Conservation (phyloP, 1,140 invertebrate genomes). For the Helicoverpa zea region DNA sequence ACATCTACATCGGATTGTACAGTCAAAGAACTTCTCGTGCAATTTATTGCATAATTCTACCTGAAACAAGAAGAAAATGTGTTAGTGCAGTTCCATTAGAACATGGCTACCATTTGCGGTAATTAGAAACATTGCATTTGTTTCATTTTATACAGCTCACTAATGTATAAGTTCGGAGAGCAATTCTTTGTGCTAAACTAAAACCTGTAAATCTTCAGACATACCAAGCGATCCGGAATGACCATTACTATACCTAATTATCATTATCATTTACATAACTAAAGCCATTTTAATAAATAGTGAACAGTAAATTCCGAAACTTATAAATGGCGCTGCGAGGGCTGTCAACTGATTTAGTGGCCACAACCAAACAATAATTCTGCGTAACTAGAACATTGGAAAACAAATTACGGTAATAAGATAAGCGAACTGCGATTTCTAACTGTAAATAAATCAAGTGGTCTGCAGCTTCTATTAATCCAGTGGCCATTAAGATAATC, state of each 20-base stretch:
- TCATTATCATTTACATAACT: slow-evolving; percentile 17
- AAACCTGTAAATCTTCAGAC: neutral
- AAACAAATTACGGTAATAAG: slow-evolving; percentile 47
- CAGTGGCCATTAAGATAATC: slow-evolving; percentile 41
- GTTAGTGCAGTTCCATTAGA: slow-evolving; percentile 73
- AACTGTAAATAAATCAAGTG: slow-evolving; percentile 43
- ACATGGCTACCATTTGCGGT: slow-evolving; percentile 32
- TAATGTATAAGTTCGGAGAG: neutral
- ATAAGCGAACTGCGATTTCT: slow-evolving; percentile 17
- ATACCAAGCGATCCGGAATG: slow-evolving; percentile 32
- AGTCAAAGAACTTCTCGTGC: slow-evolving; percentile 80
- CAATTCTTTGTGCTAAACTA: neutral
- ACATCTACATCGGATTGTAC: slow-evolving; percentile 66
- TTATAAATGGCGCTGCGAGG: slow-evolving; percentile 17
- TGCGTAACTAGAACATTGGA: slow-evolving; percentile 29
- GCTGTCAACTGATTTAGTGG: slow-evolving; percentile 24
- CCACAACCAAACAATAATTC: slow-evolving; percentile 20
- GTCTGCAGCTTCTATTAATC: slow-evolving; percentile 39
- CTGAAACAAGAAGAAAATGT: slow-evolving; percentile 86
- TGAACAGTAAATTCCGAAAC: slow-evolving; percentile 16
- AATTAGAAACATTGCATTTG: slow-evolving; percentile 45
- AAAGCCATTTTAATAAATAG: neutral
- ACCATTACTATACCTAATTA: neutral
- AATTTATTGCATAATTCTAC: slow-evolving; percentile 86
- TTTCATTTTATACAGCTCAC: slow-evolving; percentile 22